Evolutionary conservation across 1,140 invertebrate species (phyloP), one percentile per base, ranked within the genome.

Genomic region (Neelides sp.): DNA sequence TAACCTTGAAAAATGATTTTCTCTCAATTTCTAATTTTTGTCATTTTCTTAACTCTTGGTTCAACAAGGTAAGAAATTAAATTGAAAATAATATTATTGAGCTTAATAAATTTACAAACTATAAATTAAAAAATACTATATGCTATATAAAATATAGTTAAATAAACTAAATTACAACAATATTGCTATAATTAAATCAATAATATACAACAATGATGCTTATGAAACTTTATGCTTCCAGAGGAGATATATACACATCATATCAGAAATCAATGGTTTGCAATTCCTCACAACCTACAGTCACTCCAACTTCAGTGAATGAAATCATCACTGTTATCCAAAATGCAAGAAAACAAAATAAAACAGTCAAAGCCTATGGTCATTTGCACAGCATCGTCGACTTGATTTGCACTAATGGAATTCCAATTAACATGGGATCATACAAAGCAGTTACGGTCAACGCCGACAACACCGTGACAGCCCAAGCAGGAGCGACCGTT

Each of bases 391-490:
- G 41, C 3, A 45, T 52, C 7, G 35, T 43, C 12, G 50, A 52
- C 17, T 24, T 45, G n/a, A 52, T 52, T 37, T 52, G 50, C 23
- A 45, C 50, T 4, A 26, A 43, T 4, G 50, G 50, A 19, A 37
- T 52, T 46, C 41, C 50, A 10, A 43, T 52, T 15, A 8, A 8
- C 19, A 52, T 35, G 19, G 23, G 39, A 23, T 17, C 24, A 17
- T 7, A 45, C 12, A 36, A 45, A 3, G 19, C 43, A n/a, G 20
- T 43, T 8, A 5, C 23, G 4, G 26, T 36, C 3, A 23, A 20
- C 19, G 2, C 7, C 12, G 32, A 52, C 22, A 35, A 43, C 8
- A 52, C 50, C n/a, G 50, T 35, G 1, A 52, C 41, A 3, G 39
- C 44, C 17, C 27, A 32, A 13, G 42, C 37, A 19, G 50, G 50